Base-by-base conservation (phyloP, 2,888 invertebrate species). In the Hemistola chrysoprasaria region DNA sequence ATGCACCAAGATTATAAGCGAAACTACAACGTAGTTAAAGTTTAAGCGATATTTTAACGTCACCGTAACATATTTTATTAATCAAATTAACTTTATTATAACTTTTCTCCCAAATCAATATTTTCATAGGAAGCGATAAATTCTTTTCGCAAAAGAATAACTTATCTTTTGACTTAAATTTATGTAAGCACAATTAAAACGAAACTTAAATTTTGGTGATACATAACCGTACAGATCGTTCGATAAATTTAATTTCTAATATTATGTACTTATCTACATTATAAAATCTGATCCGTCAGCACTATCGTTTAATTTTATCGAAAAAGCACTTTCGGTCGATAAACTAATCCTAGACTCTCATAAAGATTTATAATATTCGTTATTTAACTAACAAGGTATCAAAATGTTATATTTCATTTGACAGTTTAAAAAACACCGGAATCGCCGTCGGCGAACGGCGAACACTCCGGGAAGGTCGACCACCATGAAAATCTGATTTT, bases 111-210 rank as follows among this genome's bases (percentile, higher is more conserved):
- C 47, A 68, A 70, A 70, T 56, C 62, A 65, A 70, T 75, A 75
- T 66, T 70, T 66, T 64, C 60, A 62, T 60, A 64, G 72, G 73
- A 78, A 79, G 74, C 74, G 71, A 68, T 80, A 79, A 84, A 73
- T 86, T 86, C 86, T 86, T 86, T 86, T 86, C 80, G 79, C 54
- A 86, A 86, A 86, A 86, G 86, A 86, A 86, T 86, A 86, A 86
- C 86, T 62, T 73, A 62, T 63, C 67, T 64, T 56, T 61, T 61
- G 65, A 58, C 63, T 70, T 73, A 64, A 56, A 69, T 59, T 63
- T 55, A 64, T 56, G 56, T 52, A 58, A 59, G 65, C 67, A 70
- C 59, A 64, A 71, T 69, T 60, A 62, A 38, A 37, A 43, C 65
- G 68, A 65, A 68, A 65, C 51, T 58, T 65, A 61, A 67, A 71